A percentile compares a stretch with the other conserved stretches of the same genome.
Conservation (phyloP, 2,113 vertebrate genomes). For the Lamprotornis superbus region DNA sequence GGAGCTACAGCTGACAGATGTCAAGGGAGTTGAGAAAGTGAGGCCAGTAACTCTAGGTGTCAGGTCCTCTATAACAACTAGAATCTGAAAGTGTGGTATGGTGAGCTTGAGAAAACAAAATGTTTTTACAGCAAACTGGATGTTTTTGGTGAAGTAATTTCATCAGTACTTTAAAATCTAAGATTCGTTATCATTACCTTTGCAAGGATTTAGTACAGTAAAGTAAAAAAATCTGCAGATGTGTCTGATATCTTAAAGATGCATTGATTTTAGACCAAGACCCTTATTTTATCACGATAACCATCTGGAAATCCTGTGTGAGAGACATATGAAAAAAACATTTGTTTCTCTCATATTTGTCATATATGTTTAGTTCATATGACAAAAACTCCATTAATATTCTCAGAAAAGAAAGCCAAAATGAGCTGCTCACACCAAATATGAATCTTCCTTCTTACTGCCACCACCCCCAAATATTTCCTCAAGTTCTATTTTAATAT, state of each 20-base stretch:
- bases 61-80: neutral
- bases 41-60: neutral
- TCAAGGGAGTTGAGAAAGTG: accelerated
- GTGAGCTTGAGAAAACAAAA: neutral
- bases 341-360: neutral
- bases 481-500: neutral
- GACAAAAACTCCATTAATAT: neutral
- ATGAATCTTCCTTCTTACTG: neutral
- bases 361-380: neutral
- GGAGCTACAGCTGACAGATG: neutral
- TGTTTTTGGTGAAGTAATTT: neutral
- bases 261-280: neutral
- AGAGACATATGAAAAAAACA: neutral
- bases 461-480: neutral
- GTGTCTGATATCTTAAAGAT: neutral
- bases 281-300: neutral
- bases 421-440: neutral
- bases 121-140: neutral
- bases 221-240: neutral
- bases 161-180: neutral
- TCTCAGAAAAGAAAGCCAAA: neutral
- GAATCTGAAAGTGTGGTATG: neutral
- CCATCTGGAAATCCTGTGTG: neutral
- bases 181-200: neutral
- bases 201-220: neutral